Evolutionary conservation across 2,113 vertebrate genomes (phyloP).

Genomic region (Ascaphus truei): DNA sequence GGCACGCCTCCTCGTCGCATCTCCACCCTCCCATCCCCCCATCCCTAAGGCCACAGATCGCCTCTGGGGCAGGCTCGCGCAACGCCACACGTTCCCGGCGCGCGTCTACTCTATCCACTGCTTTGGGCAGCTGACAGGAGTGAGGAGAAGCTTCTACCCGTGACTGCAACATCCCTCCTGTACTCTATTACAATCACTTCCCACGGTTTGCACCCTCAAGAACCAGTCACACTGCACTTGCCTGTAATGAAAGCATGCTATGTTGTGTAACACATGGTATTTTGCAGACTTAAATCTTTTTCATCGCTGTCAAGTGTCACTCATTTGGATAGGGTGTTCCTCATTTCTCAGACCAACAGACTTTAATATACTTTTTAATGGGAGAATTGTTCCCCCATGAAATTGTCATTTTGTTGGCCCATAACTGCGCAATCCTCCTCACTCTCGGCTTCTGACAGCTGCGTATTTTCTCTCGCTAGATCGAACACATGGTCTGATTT

Average conservation of each 20-base stretch:
- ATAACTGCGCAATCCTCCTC: not conserved
- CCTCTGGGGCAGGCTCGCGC: too few relatives aligned
- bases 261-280: not conserved
- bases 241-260: not conserved
- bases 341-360: not conserved
- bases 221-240: not conserved
- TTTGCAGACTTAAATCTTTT: not conserved
- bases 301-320: not conserved
- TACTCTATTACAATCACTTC: not conserved
- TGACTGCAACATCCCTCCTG: not conserved
- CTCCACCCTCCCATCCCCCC: too few relatives aligned
- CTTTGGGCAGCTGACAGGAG: too few relatives aligned
- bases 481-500: not conserved
- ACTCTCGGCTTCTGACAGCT: not conserved
- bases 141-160: not conserved
- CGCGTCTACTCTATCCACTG: too few relatives aligned
- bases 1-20: too few relatives aligned
- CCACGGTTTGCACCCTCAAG: not conserved
- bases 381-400: not conserved
- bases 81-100: too few relatives aligned
- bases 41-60: too few relatives aligned
- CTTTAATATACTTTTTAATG: conserved; percentile 3
- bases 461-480: not conserved
- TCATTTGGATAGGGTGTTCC: too few relatives aligned
- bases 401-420: not conserved